These are phyloP conservation scores for Lasiurus borealis DNA, from an alignment of 2,113 vertebrate species.

Conservation along the genomic window DNA sequence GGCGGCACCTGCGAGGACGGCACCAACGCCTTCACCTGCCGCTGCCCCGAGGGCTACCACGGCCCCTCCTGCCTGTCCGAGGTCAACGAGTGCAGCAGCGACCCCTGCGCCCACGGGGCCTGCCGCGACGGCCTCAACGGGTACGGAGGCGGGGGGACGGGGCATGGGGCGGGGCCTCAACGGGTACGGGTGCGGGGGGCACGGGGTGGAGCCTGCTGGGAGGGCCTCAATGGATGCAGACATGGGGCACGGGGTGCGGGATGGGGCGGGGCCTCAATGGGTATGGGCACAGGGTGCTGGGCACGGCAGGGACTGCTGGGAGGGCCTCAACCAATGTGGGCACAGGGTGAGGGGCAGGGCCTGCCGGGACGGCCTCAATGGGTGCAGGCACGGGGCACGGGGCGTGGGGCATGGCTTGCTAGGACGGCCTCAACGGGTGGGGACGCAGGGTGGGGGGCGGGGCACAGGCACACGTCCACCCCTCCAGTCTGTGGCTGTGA, in stretches of 20 bases:
- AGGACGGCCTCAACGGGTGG: no score
- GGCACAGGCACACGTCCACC: conserved; percentile 70
- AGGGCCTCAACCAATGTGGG: no score
- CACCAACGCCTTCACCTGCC: conserved; percentile 93
- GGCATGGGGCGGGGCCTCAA: conserved; percentile 86
- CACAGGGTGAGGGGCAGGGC: no score
- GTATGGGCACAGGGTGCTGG: no score
- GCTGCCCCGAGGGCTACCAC: conserved; percentile 95
- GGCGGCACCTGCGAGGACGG: conserved; percentile 95
- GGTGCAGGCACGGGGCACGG: background rate
- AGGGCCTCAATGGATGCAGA: conserved; percentile 40
- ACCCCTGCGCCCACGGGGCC: conserved; percentile 95
- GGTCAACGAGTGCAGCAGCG: conserved; percentile 96
- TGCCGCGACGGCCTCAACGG: conserved; percentile 93
- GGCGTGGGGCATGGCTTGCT: no score
- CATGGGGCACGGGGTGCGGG: no score
- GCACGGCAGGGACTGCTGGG: no score
- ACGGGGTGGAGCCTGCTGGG: no score
- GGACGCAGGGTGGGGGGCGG: no score
- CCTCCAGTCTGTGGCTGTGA: rapidly evolving
- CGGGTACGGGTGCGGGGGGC: rapidly evolving
- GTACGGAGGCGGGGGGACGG: no score
- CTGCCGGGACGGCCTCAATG: conserved; percentile 46
- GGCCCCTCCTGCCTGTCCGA: conserved; percentile 95
- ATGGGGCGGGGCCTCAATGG: no score